Evolutionary conservation across 2,888 invertebrate species (phyloP).

Genomic region (Aspidapion aeneum): DNA sequence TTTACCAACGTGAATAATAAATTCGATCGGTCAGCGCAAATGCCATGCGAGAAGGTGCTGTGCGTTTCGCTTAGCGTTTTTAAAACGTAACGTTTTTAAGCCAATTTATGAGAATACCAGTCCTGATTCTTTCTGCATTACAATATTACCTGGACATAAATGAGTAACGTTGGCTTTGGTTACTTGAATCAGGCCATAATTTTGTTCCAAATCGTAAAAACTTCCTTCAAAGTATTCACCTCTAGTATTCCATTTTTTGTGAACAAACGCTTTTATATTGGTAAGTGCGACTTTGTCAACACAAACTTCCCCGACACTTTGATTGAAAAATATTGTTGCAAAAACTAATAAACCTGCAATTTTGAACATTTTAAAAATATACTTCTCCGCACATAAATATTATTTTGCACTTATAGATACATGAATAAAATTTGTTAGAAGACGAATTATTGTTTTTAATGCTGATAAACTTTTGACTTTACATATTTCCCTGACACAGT

Average conservation of each 20-base stretch:
- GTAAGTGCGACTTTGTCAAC: conserved; percentile 29
- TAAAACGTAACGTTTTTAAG: too few species aligned
- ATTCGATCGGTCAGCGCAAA: too few species aligned
- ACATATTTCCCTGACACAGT: background rate
- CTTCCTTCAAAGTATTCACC: conserved; percentile 14
- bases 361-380: background rate
- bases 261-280: conserved; percentile 28
- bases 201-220: conserved; percentile 28
- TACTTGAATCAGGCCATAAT: conserved; percentile 29
- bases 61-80: too few species aligned
- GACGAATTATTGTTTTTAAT: background rate
- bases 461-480: background rate
- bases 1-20: too few species aligned
- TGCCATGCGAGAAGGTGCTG: too few species aligned
- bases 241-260: conserved; percentile 9
- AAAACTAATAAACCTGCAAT: background rate
- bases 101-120: too few species aligned
- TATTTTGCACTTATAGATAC: too few species aligned
- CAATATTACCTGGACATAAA: conserved; percentile 34
- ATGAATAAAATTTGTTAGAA: background rate
- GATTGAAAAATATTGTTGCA: background rate
- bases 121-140: too few species aligned
- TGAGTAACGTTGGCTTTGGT: conserved; percentile 31
- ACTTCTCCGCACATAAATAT: too few species aligned
- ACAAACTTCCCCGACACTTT: conserved; percentile 14